phyloP scores from a whole-genome alignment of 2,113 vertebrate species.

The Indicator indicator region DNA sequence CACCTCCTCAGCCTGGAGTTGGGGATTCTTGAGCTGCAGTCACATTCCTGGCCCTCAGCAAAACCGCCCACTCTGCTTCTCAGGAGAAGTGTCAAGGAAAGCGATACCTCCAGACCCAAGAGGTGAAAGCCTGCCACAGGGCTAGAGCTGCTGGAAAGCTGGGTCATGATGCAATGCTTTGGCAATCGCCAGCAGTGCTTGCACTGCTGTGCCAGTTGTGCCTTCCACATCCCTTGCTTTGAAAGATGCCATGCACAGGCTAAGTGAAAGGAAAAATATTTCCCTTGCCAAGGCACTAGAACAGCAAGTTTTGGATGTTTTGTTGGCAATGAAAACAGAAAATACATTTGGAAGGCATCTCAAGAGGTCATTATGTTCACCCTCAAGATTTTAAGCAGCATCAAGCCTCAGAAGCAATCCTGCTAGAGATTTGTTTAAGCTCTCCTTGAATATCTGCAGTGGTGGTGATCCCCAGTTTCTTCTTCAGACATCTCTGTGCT shows the following conservation, averaged over 20 bases:
- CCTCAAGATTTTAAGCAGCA: background rate
- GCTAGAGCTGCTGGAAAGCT: slow-evolving; percentile 8
- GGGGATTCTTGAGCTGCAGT: background rate
- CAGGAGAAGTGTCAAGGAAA: background rate
- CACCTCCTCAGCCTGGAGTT: fast-evolving
- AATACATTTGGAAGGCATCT: background rate
- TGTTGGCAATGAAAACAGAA: background rate
- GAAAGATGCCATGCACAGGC: background rate
- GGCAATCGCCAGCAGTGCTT: background rate
- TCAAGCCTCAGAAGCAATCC: background rate
- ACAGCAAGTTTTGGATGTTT: background rate
- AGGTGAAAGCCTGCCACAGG: background rate
- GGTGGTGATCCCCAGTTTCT: background rate
- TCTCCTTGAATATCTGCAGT: background rate
- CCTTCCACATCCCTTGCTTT: background rate
- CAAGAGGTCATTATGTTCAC: background rate
- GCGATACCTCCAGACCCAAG: background rate
- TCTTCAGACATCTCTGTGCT: background rate
- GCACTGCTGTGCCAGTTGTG: background rate
- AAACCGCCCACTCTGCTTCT: background rate
- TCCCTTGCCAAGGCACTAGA: background rate
- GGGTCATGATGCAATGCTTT: background rate
- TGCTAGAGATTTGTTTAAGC: background rate
- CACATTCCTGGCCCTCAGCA: background rate
- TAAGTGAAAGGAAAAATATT: background rate